Evolutionary conservation across 1,140 invertebrate genomes (phyloP), one percentile per base, ranked within the genome.

Genomic region (Helicoverpa zea): DNA sequence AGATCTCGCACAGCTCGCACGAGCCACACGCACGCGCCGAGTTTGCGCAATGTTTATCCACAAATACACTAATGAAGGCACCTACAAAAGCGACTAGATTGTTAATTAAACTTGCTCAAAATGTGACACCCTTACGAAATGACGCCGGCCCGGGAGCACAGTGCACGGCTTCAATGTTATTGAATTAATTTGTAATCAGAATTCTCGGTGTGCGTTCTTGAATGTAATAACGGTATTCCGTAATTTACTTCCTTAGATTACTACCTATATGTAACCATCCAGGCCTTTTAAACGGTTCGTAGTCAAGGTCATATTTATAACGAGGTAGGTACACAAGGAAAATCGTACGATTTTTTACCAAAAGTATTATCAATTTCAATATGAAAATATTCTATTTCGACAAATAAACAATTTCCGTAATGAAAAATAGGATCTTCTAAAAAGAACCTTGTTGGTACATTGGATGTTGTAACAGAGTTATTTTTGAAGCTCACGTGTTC

Each of bases 11-110:
- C 81, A 79, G 49, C 54, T 75, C 76, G 59, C 75, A 79, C 83
- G 77, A 75, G 61, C 72, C 79, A 35, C 70, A 70, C 81, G 63
- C 79, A 88, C 89, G 85, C 85, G 86, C 84, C 83, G 88, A 89
- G 92, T 89, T 91, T 90, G 90, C 88, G 87, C 89, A 87, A 90
- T 93, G 91, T 94, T 95, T 95, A 93, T 92, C 91, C 89, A 93
- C 93, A 95, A 95, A 95, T 94, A 95, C 90, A 93, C 94, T 95
- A 95, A 95, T 94, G 94, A 95, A 95, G 92, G 91, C 90, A 92
- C 90, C 93, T 92, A 93, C 94, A 92, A 92, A 95, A 94, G 92
- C 93, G 89, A 92, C 91, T 94, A 93, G 91, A 93, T 94, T 95
- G 92, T 94, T 94, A 94, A 95, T 95, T 95, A 93, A 95, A 95